Evolutionary conservation across 1,140 invertebrate species (phyloP).

Genomic region (Aphidius gifuensis): DNA sequence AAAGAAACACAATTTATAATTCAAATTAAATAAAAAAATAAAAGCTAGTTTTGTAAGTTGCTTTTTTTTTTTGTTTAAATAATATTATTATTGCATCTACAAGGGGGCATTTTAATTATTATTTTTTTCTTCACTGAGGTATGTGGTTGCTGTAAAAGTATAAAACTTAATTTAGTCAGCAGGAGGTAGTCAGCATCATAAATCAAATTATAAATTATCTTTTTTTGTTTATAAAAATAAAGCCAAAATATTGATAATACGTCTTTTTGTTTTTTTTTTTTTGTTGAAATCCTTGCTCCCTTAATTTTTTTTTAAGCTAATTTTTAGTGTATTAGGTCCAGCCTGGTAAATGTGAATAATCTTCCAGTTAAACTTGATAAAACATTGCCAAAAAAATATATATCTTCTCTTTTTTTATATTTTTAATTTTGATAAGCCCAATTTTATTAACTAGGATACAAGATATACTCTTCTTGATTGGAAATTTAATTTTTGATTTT

Average conservation of each 20-base stretch:
- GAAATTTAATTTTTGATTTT: conserved; percentile 13
- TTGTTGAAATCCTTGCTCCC: conserved; percentile 10
- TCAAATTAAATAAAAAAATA: neutral
- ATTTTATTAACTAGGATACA: conserved; percentile 14
- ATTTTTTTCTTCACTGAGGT: conserved; percentile 47
- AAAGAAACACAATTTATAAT: neutral
- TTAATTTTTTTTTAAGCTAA: neutral
- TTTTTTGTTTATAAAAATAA: neutral
- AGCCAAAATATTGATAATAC: too few species aligned
- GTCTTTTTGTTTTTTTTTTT: too few species aligned
- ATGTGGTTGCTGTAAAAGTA: conserved; percentile 54
- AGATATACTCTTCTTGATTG: conserved; percentile 11
- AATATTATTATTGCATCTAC: conserved; percentile 20
- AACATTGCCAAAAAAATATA: conserved; percentile 16
- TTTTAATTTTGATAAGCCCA: conserved; percentile 7
- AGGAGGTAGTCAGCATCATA: conserved; percentile 48
- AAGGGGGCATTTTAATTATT: conserved; percentile 14
- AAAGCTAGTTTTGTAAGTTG: neutral
- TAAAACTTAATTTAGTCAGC: conserved; percentile 55
- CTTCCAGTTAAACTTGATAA: conserved; percentile 23
- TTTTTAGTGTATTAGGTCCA: conserved; percentile 6
- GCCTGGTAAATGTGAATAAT: neutral
- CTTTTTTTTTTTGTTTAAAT: conserved; percentile 31
- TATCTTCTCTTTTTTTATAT: neutral
- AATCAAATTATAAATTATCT: neutral